A percentile compares a stretch with the other conserved stretches of the same genome.
These are phyloP conservation scores for Polypedilum vanderplanki DNA, from an alignment of 1,140 invertebrate species.

Conservation along the genomic window DNA sequence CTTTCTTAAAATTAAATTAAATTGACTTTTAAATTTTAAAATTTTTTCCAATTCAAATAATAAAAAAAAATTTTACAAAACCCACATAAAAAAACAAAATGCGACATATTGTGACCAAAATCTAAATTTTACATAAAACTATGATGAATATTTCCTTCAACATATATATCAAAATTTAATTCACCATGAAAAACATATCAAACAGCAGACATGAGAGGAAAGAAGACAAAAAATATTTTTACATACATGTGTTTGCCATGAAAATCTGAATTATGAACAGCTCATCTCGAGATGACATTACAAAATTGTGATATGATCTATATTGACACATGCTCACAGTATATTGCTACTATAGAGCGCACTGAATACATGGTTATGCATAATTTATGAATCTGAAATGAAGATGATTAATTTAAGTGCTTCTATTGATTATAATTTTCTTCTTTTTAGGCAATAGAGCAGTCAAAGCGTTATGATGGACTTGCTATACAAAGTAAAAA, in stretches of 20 bases:
- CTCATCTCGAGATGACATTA: neutral
- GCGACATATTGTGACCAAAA: too few relatives aligned
- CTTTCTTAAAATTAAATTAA: too few relatives aligned
- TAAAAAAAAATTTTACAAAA: too few relatives aligned
- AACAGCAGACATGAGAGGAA: neutral
- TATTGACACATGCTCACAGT: neutral
- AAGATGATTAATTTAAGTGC: neutral
- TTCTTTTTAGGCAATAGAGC: slow-evolving; percentile 59
- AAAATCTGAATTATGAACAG: neutral
- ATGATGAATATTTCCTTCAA: too few relatives aligned
- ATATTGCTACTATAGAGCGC: neutral
- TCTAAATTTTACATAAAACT: too few relatives aligned
- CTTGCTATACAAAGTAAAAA: slow-evolving; percentile 62
- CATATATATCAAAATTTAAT: too few relatives aligned
- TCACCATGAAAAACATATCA: too few relatives aligned
- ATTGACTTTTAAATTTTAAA: too few relatives aligned
- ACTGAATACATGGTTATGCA: neutral
- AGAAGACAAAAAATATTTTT: neutral
- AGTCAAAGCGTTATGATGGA: slow-evolving; percentile 66
- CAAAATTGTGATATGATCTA: neutral
- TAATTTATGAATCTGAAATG: slow-evolving; percentile 15
- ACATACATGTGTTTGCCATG: too few relatives aligned
- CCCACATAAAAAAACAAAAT: too few relatives aligned
- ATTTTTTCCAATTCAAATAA: too few relatives aligned
- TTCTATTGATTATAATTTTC: neutral